These are phyloP conservation scores for Phortica magna DNA, from an alignment of 2,888 invertebrate genomes.

Conservation along the genomic window DNA sequence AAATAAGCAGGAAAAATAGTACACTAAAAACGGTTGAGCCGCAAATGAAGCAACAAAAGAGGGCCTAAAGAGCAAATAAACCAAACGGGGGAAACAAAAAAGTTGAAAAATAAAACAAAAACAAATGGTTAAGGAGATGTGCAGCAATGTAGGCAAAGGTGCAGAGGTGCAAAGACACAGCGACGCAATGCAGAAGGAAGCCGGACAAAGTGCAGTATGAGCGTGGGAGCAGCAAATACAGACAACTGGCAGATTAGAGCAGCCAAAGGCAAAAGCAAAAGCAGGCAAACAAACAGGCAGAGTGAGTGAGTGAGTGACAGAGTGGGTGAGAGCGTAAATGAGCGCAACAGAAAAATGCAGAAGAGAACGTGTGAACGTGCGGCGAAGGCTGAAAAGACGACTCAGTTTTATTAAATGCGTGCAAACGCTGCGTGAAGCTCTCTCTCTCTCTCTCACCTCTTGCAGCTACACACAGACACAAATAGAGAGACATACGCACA, in stretches of 20 bases:
- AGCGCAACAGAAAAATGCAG: not conserved
- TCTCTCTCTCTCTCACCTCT: not conserved
- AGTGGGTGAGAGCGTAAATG: not conserved
- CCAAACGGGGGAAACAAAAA: not conserved
- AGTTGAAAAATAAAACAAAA: not conserved
- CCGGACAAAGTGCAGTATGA: slow-evolving; percentile 24
- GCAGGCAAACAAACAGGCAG: not conserved
- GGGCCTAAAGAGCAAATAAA: slow-evolving; percentile 21
- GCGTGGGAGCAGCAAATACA: slow-evolving; percentile 24
- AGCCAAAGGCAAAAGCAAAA: slow-evolving; percentile 1
- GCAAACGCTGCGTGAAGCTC: too few species aligned
- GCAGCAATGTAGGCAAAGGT: not conserved
- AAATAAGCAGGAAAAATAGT: slow-evolving; percentile 2
- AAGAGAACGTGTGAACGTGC: not conserved
- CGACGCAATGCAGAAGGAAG: not conserved
- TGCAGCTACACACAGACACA: not conserved
- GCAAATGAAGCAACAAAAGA: slow-evolving; percentile 24
- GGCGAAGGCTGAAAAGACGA: not conserved
- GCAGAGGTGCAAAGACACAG: not conserved
- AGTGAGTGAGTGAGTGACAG: not conserved
- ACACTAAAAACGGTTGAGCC: not conserved
- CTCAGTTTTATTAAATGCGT: not conserved
- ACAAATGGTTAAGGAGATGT: not conserved
- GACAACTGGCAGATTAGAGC: not conserved
- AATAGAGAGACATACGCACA: not conserved